phyloP scores from a whole-genome alignment of 53 echinoderm and acorn worm species.

The Henricia sp. region DNA sequence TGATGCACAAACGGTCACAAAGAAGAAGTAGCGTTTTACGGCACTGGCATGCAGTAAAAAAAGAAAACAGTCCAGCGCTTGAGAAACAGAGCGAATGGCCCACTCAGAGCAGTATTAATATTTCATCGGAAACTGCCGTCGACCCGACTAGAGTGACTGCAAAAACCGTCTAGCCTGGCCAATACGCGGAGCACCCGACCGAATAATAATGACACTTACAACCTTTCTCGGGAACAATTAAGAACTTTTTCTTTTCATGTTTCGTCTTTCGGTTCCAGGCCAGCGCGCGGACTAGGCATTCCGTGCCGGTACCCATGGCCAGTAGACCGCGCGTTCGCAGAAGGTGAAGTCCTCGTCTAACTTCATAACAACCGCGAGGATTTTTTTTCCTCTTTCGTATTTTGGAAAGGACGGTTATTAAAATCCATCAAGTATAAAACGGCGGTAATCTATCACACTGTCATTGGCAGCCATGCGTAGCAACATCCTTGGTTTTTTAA shows the following conservation, averaged over 20 bases:
- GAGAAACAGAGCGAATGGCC: not conserved
- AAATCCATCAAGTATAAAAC: slow-evolving; percentile 62
- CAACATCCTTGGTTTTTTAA: slow-evolving; percentile 38
- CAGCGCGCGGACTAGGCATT: not conserved
- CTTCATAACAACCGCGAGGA: slow-evolving; percentile 14
- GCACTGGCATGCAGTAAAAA: too few species aligned
- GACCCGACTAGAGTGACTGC: slow-evolving; percentile 13
- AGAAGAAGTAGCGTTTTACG: too few species aligned
- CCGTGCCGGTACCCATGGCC: slow-evolving; percentile 43
- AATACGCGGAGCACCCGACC: slow-evolving; percentile 28
- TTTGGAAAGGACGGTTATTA: slow-evolving; percentile 33
- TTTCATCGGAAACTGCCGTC: slow-evolving; percentile 46
- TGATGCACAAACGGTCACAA: too few species aligned
- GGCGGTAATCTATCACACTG: slow-evolving; percentile 59
- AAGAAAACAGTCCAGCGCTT: too few species aligned
- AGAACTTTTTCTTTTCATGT: slow-evolving; percentile 10
- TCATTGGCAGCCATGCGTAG: slow-evolving; percentile 54
- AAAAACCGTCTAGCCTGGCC: not conserved
- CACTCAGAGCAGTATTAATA: slow-evolving; percentile 47
- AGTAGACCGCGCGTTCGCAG: slow-evolving; percentile 2
- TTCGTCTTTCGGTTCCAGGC: not conserved
- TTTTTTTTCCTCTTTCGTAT: not conserved
- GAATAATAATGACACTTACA: slow-evolving; percentile 59
- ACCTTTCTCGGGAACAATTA: slow-evolving; percentile 45
- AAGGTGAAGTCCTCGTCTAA: slow-evolving; percentile 3